phyloP scores from a whole-genome alignment of 2,888 invertebrate species.

The Tupiocoris notatus region DNA sequence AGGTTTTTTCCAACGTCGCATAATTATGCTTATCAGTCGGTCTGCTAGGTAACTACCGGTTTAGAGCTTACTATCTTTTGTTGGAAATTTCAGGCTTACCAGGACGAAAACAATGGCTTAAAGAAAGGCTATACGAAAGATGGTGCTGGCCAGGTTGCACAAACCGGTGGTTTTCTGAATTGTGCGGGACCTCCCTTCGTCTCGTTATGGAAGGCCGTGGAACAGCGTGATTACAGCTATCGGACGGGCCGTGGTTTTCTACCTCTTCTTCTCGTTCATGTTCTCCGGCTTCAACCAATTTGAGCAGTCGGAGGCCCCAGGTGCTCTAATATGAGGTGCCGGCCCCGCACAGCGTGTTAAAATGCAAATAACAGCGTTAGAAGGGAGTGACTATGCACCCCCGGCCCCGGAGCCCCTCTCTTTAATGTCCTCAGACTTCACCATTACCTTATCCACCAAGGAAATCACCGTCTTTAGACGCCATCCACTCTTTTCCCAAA shows the following conservation, averaged over 20 bases:
- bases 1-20: not conserved
- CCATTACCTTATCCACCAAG: slow-evolving; percentile 38
- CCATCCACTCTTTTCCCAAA: slow-evolving; percentile 29
- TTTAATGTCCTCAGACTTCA: slow-evolving; percentile 33
- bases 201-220: slow-evolving; percentile 36
- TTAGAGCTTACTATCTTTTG: slow-evolving; percentile 3
- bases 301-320: slow-evolving; percentile 32
- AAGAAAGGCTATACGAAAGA: too few relatives aligned
- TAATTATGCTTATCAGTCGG: not conserved
- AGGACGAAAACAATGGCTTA: slow-evolving; percentile 14
- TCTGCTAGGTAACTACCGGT: not conserved
- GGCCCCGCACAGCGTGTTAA: slow-evolving; percentile 39
- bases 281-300: too few relatives aligned
- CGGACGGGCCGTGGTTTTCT: not conserved
- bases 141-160: too few relatives aligned
- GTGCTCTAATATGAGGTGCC: slow-evolving; percentile 41
- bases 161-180: slow-evolving; percentile 34
- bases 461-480: slow-evolving; percentile 41
- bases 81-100: slow-evolving; percentile 5
- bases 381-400: slow-evolving; percentile 38
- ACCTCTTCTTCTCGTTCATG: slow-evolving; percentile 7
- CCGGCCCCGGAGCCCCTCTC: slow-evolving; percentile 13
- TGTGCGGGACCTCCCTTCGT: slow-evolving; percentile 6
- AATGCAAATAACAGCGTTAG: slow-evolving; percentile 43
- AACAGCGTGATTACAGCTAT: slow-evolving; percentile 38